Evolutionary conservation across 2,113 vertebrate species (phyloP).

Genomic region (Lathamus discolor): DNA sequence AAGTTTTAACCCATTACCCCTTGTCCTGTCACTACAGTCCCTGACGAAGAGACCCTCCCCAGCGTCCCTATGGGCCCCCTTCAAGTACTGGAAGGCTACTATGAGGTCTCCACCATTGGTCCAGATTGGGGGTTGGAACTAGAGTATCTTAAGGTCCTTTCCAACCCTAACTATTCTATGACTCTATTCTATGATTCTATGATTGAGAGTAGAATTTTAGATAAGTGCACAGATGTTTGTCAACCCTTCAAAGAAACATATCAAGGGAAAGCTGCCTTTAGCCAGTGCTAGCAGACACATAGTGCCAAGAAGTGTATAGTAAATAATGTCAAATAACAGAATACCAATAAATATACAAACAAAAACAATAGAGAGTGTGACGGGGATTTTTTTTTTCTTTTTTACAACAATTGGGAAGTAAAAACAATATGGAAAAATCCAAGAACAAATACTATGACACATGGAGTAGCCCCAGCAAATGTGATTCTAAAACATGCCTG

Average conservation of each 20-base stretch:
- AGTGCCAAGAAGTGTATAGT: background rate
- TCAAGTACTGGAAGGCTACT: too few relatives aligned
- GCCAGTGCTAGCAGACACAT: background rate
- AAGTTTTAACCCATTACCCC: too few relatives aligned
- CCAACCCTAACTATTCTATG: too few relatives aligned
- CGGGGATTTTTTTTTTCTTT: background rate
- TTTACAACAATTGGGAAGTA: background rate
- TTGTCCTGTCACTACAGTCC: too few relatives aligned
- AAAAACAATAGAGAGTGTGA: background rate
- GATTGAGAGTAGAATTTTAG: background rate
- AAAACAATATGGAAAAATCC: background rate
- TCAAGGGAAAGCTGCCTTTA: background rate
- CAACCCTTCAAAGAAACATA: background rate
- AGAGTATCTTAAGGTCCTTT: too few relatives aligned
- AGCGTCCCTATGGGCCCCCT: too few relatives aligned
- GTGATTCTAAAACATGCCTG: background rate
- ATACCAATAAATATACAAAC: background rate
- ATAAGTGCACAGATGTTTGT: background rate
- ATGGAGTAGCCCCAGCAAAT: background rate
- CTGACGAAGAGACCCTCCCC: too few relatives aligned
- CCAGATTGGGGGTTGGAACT: background rate
- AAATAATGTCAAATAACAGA: background rate
- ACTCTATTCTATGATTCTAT: too few relatives aligned
- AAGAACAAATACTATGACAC: background rate
- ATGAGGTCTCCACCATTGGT: background rate